Evolutionary conservation across 2,797 vertebrate species (phyloP), one percentile per base, ranked within the genome.

Genomic region (Urophycis tenuis): DNA sequence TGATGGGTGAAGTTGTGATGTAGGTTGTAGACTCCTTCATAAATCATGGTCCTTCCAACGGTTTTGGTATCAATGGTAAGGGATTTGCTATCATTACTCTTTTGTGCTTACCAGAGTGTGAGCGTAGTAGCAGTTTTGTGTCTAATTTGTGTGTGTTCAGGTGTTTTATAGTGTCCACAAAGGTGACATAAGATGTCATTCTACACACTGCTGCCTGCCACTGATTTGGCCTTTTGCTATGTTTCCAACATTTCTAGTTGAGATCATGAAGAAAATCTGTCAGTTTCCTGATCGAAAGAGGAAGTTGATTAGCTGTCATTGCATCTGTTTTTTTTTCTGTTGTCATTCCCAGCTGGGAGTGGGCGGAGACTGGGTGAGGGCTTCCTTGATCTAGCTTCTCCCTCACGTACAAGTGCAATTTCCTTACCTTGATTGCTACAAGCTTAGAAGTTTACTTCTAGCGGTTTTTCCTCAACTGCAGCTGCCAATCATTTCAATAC

Each of bases 261-360:
- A 19, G 45, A 49, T 7, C 53, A 60, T n/a, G n/a, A 60, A 9
- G 17, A n/a, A 60, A 60, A 60, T 60, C 22, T 60, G 53, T 60
- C 17, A 9, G 53, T 64, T 91, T 90, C 88, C 86, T 77, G 69
- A 79, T 82, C 5, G 81, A 89, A 88, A 89, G 86, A 71, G 85
- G 90, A 89, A 90, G 88, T 89, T 0, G 35, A 71, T 71, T 70
- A 60, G 70, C 82, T 85, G 80, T 80, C n/a, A 32, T 36, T 22
- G 69, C 30, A 60, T 73, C 79, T 83, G n/a, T 78, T 82, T 87
- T 78, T 81, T 76, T 77, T 76, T 72, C 75, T 81, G n/a, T 79
- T n/a, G n/a, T n/a, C n/a, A n/a, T n/a, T n/a, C n/a, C n/a, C n/a
- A n/a, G n/a, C n/a, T n/a, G n/a, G n/a, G n/a, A n/a, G n/a, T n/a